Evolutionary conservation across 2,797 vertebrate genomes (phyloP), one percentile per base, ranked within the genome.

Genomic region (Sebastes steindachneri): DNA sequence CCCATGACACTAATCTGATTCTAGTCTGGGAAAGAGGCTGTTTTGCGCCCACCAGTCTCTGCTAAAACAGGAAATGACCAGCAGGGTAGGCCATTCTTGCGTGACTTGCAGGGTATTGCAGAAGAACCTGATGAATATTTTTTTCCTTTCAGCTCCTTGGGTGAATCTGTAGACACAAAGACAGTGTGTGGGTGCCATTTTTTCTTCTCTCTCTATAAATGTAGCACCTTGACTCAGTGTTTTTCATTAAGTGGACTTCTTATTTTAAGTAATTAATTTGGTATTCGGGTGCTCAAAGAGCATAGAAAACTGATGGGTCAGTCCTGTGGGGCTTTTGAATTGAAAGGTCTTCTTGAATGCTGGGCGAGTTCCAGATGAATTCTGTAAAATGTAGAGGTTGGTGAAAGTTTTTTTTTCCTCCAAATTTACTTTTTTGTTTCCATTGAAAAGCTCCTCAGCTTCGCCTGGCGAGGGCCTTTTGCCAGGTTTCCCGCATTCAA

Each of bases 1-100:
- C 90, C 86, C 72, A n/a, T 89, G 91, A 93, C 92, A 94, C 87
- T 92, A 89, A 94, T 94, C 90, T 83, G 89, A 94, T 92, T 92
- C 87, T 66, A 78, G 87, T 89, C 89, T 75, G 90, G 90, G 85
- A 87, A 88, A 87, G 83, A 77, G 71, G 28, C 86, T 59, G 74
- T 85, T 91, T 79, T 77, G 68, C 19, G 7, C 85, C 86, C 69
- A 77, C 78, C 41, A 35, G 86, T 55, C 41, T 45, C 64, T 15
- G 23, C 85, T 83, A 73, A 85, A 89, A 92, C 77, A 86, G 88
- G 84, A 88, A 87, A 87, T 81, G 85, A 87, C 90, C 82, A 73
- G 70, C 68, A 59, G 74, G 82, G 62, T 73, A 71, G 72, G 28
- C 17, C 57, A 65, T 66, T 87, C 73, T 79, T 77, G 75, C 35